These are phyloP conservation scores for Xanthorhoe spadicearia DNA, from an alignment of 2,888 invertebrate species.

Conservation along the genomic window DNA sequence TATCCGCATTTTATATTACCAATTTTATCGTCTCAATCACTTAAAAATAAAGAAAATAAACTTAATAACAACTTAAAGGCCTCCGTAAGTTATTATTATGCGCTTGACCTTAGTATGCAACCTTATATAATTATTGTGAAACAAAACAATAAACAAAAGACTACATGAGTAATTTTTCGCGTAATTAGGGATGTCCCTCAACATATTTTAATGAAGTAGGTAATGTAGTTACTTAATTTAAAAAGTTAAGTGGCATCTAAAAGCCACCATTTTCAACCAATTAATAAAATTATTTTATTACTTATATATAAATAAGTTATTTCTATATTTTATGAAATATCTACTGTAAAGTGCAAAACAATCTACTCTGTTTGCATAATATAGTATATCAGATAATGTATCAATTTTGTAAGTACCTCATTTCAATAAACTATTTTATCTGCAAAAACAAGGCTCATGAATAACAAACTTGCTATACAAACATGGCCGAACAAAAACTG, in stretches of 20 bases:
- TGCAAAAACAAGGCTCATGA: slow-evolving; percentile 6
- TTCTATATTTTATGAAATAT: neutral
- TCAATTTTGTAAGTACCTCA: neutral
- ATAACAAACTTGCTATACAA: slow-evolving; percentile 30
- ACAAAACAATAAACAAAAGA: slow-evolving; percentile 62
- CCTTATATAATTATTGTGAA: slow-evolving; percentile 54
- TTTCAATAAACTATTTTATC: slow-evolving; percentile 9
- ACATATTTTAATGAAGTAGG: neutral
- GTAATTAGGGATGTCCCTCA: slow-evolving; percentile 38
- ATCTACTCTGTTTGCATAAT: neutral
- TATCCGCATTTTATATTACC: slow-evolving; percentile 2
- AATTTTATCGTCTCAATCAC: slow-evolving; percentile 11
- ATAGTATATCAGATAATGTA: neutral
- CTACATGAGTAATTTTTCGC: slow-evolving; percentile 58
- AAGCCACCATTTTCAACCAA: neutral
- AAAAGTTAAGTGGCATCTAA: neutral
- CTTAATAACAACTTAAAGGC: slow-evolving; percentile 23
- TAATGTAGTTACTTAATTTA: neutral
- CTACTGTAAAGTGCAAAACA: neutral
- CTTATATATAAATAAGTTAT: too few species aligned
- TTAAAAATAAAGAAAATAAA: slow-evolving; percentile 16
- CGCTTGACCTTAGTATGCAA: slow-evolving; percentile 32
- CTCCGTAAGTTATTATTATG: slow-evolving; percentile 25
- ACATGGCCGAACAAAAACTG: slow-evolving; percentile 27
- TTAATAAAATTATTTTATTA: too few species aligned